Evolutionary conservation across 2,888 invertebrate species (phyloP), one percentile per base, ranked within the genome.

Genomic region (Myopa tessellatipennis): DNA sequence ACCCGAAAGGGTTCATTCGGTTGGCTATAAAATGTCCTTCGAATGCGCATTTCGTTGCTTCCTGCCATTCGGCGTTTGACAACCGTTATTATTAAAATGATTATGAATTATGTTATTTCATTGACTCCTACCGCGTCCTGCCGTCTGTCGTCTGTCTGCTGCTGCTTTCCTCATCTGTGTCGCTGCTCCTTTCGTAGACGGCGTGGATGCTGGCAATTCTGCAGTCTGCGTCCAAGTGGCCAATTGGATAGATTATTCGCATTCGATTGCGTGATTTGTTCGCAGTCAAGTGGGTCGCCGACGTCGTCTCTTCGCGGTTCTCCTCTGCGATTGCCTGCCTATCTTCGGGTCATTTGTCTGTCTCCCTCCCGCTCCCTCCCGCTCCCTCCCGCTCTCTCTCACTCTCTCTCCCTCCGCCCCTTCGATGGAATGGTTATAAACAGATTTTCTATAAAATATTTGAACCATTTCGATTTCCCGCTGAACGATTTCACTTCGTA

Each of bases 141-240:
- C 45, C 6, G 45, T 4, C 45, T 26, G 26, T 26, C 26, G 26
- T 26, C 26, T 26, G 26, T 26, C 26, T 26, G 26, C 26, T 26
- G 26, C 26, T 26, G 26, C 26, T 26, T 1, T 26, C 26, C 1
- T 26, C 26, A 26, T 26, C 26, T 26, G 26, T 26, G 45, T 10
- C 7, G 34, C 50, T 61, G 38, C 73, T 45, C 16, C 18, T 0
- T 34, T 73, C 45, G 45, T 50, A 82, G 81, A 83, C 85, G 86
- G 85, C 85, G 86, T 45, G 6, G 86, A 85, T 84, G 85, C 82
- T 83, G 85, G 84, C 85, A 84, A 85, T 86, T 84, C 84, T 84
- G 82, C 82, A 81, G 80, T 83, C 83, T 85, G 82, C 82, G 81
- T 81, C 83, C 84, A 85, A 86, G 85, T 83, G 83, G 85, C 81